A percentile compares a stretch with the other conserved stretches of the same genome.
Conservation (phyloP, 1,140 invertebrate genomes). For the Papilio machaon region DNA sequence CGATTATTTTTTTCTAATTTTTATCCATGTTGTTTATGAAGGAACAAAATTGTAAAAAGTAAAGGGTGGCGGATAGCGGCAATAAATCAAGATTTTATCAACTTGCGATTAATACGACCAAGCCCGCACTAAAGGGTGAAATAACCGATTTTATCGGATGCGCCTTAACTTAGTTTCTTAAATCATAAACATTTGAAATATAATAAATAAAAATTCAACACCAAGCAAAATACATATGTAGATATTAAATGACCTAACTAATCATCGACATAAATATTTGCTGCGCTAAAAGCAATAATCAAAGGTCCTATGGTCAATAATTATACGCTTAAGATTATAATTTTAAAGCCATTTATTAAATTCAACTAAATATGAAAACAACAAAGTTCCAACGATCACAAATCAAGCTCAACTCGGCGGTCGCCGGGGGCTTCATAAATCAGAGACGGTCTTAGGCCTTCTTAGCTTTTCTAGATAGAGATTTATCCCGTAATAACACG, state of each 20-base stretch:
- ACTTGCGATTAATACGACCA: slow-evolving; percentile 59
- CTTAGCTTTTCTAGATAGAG: slow-evolving; percentile 82
- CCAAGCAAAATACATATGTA: slow-evolving; percentile 11
- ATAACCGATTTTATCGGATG: slow-evolving; percentile 47
- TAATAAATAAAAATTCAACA: slow-evolving; percentile 13
- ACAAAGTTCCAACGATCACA: slow-evolving; percentile 71
- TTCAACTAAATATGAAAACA: slow-evolving; percentile 79
- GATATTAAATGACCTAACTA: slow-evolving; percentile 28
- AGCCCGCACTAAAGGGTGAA: slow-evolving; percentile 66
- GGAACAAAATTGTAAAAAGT: slow-evolving; percentile 42
- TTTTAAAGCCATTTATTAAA: slow-evolving; percentile 78
- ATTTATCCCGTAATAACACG: slow-evolving; percentile 81
- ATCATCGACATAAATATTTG: slow-evolving; percentile 46
- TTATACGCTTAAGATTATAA: slow-evolving; percentile 72
- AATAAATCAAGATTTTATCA: slow-evolving; percentile 79
- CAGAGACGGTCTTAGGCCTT: slow-evolving; percentile 76
- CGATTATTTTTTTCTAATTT: neutral
- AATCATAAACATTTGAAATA: slow-evolving; percentile 23
- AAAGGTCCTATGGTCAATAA: slow-evolving; percentile 66
- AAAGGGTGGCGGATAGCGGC: slow-evolving; percentile 63
- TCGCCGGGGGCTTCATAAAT: slow-evolving; percentile 73
- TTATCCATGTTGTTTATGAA: slow-evolving; percentile 28
- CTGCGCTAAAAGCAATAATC: slow-evolving; percentile 74
- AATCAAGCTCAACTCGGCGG: slow-evolving; percentile 74
- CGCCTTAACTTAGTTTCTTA: slow-evolving; percentile 29